Conservation (phyloP, 2,797 vertebrate species). For the Micropoecilia bifurca region DNA sequence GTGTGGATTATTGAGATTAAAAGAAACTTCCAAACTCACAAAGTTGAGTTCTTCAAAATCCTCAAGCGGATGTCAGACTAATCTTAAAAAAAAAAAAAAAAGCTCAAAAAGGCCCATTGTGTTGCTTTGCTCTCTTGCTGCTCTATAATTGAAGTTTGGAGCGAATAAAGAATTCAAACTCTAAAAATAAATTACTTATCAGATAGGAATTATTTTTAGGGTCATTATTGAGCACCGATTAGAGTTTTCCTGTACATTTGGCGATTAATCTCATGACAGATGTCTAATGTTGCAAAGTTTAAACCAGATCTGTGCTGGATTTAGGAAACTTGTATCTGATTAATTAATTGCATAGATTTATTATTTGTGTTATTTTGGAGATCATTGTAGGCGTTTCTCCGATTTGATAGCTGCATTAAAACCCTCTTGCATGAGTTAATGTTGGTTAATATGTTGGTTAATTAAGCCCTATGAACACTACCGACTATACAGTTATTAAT, state of each 20-base stretch:
- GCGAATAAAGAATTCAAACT: constrained; percentile 6
- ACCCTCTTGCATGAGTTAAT: background rate
- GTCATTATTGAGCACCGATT: background rate
- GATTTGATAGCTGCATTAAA: background rate
- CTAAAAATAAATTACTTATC: background rate
- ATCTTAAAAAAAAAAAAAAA: background rate
- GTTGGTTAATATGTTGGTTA: background rate
- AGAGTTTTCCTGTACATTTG: background rate
- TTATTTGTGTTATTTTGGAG: background rate
- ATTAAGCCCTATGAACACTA: background rate
- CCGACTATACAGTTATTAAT: background rate
- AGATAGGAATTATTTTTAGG: background rate
- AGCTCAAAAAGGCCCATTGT: background rate
- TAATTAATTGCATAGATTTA: too few species aligned
- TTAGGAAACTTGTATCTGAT: background rate
- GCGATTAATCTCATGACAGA: background rate
- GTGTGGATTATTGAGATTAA: background rate
- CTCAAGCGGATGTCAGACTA: background rate
- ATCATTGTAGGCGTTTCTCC: background rate
- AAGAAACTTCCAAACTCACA: background rate
- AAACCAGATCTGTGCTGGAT: background rate
- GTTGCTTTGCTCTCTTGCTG: background rate
- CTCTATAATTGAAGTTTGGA: background rate
- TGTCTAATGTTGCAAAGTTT: background rate
- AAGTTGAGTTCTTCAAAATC: background rate